phyloP scores from a whole-genome alignment of 2,113 vertebrate genomes.

The Oncorhynchus masou region DNA sequence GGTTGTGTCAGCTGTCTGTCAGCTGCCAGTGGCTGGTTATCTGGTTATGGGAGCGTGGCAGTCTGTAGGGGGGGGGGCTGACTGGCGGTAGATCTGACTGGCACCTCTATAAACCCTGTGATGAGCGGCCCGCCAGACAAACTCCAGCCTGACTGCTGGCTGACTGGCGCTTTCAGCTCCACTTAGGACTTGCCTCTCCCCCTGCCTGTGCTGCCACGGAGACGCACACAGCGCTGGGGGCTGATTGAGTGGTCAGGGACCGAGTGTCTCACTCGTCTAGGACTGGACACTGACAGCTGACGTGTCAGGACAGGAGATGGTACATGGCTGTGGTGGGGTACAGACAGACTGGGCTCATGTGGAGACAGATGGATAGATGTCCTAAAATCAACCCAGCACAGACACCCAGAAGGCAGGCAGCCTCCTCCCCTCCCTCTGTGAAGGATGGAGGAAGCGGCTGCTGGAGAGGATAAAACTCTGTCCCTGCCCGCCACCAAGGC shows the following conservation, averaged over 20 bases:
- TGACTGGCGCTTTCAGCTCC: constrained; percentile 90
- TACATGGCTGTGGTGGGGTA: neutral
- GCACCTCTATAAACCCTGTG: constrained; percentile 96
- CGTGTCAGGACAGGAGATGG: no score
- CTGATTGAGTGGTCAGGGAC: no score
- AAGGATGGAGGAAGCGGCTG: neutral
- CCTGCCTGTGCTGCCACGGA: constrained; percentile 34
- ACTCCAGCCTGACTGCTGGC: constrained; percentile 81
- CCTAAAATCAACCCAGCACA: no score
- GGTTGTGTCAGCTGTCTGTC: no score
- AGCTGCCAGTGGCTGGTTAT: no score
- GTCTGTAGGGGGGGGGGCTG: no score
- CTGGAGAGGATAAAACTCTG: constrained; percentile 42
- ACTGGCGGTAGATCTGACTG: constrained; percentile 73
- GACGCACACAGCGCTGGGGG: constrained; percentile 18
- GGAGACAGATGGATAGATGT: constrained; percentile 1
- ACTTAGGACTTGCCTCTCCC: constrained; percentile 73
- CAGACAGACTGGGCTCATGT: neutral
- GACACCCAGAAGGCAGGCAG: no score
- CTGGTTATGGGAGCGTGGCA: no score
- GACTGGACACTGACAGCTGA: no score
- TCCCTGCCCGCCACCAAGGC: constrained; percentile 39
- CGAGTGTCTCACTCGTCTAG: no score
- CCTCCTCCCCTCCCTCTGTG: no score
- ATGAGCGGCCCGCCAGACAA: constrained; percentile 89